A percentile compares a stretch with the other conserved stretches of the same genome.
These are phyloP conservation scores for Colletes gigas DNA, from an alignment of 1,140 invertebrate genomes.

Conservation along the genomic window DNA sequence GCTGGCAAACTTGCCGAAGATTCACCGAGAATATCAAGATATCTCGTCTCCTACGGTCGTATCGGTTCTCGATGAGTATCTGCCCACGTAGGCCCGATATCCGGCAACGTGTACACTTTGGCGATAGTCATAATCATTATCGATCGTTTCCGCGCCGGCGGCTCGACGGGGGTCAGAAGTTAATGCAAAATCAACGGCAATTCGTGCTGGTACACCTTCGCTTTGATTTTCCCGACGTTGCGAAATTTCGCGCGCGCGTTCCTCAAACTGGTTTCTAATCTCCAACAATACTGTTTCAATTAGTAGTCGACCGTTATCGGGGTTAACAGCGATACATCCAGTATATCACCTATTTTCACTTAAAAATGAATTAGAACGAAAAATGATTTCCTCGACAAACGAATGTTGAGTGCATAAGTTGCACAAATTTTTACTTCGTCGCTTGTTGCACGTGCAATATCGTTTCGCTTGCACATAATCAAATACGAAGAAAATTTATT, in stretches of 20 bases:
- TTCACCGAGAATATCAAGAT: conserved; percentile 52
- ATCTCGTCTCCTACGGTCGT: conserved; percentile 19
- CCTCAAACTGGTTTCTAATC: not conserved
- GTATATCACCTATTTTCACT: no score
- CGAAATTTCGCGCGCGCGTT: not conserved
- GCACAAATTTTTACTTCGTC: no score
- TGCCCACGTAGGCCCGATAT: conserved; percentile 50
- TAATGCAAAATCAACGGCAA: conserved; percentile 62
- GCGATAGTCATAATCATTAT: conserved; percentile 59
- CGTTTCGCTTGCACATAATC: no score
- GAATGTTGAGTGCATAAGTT: no score
- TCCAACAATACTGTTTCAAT: not conserved
- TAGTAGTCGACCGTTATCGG: not conserved
- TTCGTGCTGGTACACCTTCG: conserved; percentile 8
- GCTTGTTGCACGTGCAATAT: no score
- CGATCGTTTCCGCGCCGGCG: conserved; percentile 57
- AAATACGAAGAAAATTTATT: no score
- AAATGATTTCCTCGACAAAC: no score
- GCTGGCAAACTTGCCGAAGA: conserved; percentile 44
- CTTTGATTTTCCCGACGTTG: conserved; percentile 19
- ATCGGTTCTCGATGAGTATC: conserved; percentile 58
- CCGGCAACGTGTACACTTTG: conserved; percentile 40
- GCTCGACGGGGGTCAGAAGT: conserved; percentile 47
- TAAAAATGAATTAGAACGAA: no score
- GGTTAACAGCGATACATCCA: no score